Evolutionary conservation across 1,140 invertebrate genomes (phyloP).

Genomic region (Trialeurodes vaporariorum): DNA sequence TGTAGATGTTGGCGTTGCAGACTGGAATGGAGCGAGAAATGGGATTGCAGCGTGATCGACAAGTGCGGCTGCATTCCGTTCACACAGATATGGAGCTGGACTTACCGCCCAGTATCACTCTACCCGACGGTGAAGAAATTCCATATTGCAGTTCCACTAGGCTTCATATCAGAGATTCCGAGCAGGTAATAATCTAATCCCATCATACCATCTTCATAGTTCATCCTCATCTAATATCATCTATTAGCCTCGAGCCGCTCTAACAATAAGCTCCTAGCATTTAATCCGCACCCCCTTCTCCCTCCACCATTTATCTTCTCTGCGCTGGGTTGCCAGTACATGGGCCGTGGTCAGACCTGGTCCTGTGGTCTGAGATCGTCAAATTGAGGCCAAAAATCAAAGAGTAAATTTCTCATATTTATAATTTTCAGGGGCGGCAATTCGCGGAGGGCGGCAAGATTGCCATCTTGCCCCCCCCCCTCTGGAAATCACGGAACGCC

Average conservation of each 20-base stretch:
- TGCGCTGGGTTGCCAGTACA: background rate
- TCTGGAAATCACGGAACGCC: too few relatives aligned
- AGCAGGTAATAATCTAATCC: slow-evolving; percentile 45
- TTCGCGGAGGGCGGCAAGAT: too few relatives aligned
- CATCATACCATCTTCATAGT: too few relatives aligned
- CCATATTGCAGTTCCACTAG: slow-evolving; percentile 46
- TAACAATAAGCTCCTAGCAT: too few relatives aligned
- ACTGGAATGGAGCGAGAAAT: slow-evolving; percentile 36
- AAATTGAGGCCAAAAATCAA: too few relatives aligned
- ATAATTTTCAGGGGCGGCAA: too few relatives aligned
- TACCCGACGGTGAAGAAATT: slow-evolving; percentile 57
- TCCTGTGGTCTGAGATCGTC: too few relatives aligned
- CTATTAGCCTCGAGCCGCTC: too few relatives aligned
- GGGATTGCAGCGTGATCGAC: slow-evolving; percentile 37
- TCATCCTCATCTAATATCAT: too few relatives aligned
- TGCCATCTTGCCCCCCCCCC: too few relatives aligned
- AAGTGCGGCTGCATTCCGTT: slow-evolving; percentile 44
- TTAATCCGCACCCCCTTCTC: too few relatives aligned
- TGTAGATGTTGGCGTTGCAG: slow-evolving; percentile 50
- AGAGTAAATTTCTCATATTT: too few relatives aligned
- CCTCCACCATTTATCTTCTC: background rate
- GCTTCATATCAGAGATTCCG: slow-evolving; percentile 47
- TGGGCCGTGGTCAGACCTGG: background rate
- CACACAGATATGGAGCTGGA: slow-evolving; percentile 48
- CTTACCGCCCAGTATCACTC: slow-evolving; percentile 49